phyloP scores from a whole-genome alignment of 92 coral and sea anemone species.

The Parazoanthus darwini region DNA sequence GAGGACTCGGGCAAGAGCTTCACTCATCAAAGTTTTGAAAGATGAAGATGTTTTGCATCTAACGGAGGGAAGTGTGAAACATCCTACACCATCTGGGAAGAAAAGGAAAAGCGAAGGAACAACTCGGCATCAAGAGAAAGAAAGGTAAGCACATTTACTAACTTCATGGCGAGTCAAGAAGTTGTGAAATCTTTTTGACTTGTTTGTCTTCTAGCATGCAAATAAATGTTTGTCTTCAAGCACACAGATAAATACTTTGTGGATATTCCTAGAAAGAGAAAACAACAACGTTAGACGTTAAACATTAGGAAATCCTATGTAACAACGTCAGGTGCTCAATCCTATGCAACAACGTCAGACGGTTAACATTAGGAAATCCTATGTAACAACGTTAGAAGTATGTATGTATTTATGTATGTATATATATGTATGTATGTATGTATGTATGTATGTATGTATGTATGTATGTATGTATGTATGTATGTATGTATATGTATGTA shows the following conservation, averaged over 20 bases:
- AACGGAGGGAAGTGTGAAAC: not conserved
- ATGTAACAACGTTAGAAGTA: no score
- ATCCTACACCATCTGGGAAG: not conserved
- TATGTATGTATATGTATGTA: no score
- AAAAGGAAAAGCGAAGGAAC: conserved; percentile 18
- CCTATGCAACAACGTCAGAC: no score
- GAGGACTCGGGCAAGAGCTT: not conserved
- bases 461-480: no score
- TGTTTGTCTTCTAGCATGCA: not conserved
- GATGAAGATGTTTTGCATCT: conserved; percentile 2
- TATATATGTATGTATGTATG: no score
- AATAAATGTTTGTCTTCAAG: not conserved
- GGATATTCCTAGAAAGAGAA: not conserved
- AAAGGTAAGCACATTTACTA: not conserved
- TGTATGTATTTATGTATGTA: no score
- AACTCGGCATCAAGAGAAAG: not conserved
- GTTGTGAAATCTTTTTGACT: not conserved
- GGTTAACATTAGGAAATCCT: no score
- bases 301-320: no score
- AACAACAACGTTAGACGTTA: no score
- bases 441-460: no score
- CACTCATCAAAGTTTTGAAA: not conserved
- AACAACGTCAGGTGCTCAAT: no score
- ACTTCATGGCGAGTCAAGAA: not conserved
- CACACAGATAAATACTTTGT: not conserved